Percentiles rank a stretch among this genome's conserved stretches.
Evolutionary conservation across 2,797 vertebrate genomes (phyloP).

Genomic region (Lepilemur ruficaudatus): DNA sequence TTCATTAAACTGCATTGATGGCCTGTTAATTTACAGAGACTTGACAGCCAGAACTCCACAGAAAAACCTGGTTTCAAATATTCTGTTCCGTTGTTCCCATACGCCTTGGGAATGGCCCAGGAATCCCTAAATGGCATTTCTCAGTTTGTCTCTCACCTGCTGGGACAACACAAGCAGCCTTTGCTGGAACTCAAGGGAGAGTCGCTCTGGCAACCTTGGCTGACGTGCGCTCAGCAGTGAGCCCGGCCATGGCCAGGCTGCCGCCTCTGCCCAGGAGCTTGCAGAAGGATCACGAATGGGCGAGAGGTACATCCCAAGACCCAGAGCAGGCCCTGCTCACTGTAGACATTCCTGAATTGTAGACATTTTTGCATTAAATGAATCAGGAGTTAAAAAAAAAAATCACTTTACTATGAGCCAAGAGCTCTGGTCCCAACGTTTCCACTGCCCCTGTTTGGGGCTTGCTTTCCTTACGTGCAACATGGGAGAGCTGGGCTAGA

Average conservation of each 20-base stretch:
- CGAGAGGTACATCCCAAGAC: neutral
- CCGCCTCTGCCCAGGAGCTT: neutral
- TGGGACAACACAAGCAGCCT: neutral
- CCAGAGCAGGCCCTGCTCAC: neutral
- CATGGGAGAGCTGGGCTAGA: neutral
- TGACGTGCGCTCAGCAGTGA: neutral
- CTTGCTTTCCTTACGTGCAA: neutral
- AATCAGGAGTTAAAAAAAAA: neutral
- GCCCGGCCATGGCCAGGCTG: no score
- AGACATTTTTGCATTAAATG: neutral
- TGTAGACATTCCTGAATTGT: neutral
- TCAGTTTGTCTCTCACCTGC: neutral
- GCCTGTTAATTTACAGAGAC: neutral
- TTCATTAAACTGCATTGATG: neutral
- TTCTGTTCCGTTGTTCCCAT: neutral
- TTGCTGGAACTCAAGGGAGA: accelerated
- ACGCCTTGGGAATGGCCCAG: neutral
- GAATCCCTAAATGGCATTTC: neutral
- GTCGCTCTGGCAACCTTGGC: neutral
- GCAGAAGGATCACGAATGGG: neutral
- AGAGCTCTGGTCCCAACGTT: neutral
- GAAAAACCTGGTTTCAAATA: neutral
- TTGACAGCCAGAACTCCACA: neutral
- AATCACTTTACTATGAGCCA: neutral
- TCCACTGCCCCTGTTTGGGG: neutral